phyloP scores from a whole-genome alignment of 1,140 invertebrate genomes.

The Drosophila mayri region DNA sequence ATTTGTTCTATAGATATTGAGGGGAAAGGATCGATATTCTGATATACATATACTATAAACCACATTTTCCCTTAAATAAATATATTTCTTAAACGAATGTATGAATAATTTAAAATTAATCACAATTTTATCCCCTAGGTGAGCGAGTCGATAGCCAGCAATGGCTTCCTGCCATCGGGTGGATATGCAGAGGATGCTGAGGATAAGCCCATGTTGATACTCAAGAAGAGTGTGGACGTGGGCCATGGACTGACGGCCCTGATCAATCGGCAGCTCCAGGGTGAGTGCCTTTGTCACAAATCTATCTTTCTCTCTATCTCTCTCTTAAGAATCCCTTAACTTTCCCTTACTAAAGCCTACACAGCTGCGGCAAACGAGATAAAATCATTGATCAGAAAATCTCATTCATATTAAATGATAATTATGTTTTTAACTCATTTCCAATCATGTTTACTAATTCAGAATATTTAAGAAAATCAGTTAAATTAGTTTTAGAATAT shows the following conservation, averaged over 20 bases:
- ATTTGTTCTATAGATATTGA: background rate
- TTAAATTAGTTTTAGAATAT: background rate
- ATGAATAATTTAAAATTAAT: background rate
- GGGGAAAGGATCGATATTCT: background rate
- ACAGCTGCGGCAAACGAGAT: slow-evolving; percentile 24
- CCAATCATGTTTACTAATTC: background rate
- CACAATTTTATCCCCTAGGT: slow-evolving; percentile 86
- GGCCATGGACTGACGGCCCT: slow-evolving; percentile 91
- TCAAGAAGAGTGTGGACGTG: slow-evolving; percentile 90
- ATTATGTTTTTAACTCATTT: background rate
- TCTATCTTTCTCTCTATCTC: background rate
- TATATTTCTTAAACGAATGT: too few relatives aligned
- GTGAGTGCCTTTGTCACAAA: slow-evolving; percentile 84
- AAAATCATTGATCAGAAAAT: background rate
- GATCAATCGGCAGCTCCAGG: slow-evolving; percentile 91
- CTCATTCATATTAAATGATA: background rate
- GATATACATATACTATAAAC: too few relatives aligned
- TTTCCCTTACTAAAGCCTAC: background rate
- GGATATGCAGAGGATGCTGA: slow-evolving; percentile 89
- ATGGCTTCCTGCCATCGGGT: slow-evolving; percentile 89
- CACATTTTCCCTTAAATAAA: background rate
- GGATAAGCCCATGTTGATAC: slow-evolving; percentile 91
- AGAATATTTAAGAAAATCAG: background rate
- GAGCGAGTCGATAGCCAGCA: slow-evolving; percentile 92
- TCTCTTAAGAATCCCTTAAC: background rate